A percentile compares a stretch with the other conserved stretches of the same genome.
Conservation (phyloP, 2,888 invertebrate species). For the Timema cristinae region DNA sequence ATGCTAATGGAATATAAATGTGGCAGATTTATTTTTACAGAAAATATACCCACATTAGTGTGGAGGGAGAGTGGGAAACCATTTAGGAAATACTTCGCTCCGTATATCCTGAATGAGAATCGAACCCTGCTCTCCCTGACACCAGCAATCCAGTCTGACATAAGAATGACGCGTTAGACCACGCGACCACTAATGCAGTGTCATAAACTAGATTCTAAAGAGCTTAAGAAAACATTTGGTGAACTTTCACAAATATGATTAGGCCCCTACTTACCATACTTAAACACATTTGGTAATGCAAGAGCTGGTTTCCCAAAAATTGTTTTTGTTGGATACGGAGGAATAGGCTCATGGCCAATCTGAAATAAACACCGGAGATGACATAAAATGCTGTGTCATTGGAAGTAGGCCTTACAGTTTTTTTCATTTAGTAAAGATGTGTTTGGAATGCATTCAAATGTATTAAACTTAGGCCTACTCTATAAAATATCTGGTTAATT, state of each 20-base stretch:
- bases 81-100: no score
- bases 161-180: no score
- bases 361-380: conserved; percentile 44
- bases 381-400: not conserved
- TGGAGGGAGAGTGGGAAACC: no score
- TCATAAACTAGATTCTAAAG: not conserved
- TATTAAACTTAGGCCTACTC: no score
- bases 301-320: conserved; percentile 76
- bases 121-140: no score
- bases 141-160: no score
- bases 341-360: conserved; percentile 86
- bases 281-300: conserved; percentile 83
- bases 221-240: not conserved
- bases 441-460: no score
- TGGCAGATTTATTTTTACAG: no score
- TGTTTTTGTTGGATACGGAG: conserved; percentile 71
- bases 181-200: not conserved
- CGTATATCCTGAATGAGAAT: no score
- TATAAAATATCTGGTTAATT: no score
- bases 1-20: no score
- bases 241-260: not conserved
- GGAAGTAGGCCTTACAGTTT: not conserved
- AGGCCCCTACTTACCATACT: conserved; percentile 61
- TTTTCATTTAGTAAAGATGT: not conserved
- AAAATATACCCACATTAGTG: no score